These are phyloP conservation scores for Eupithecia pulchellata DNA, from an alignment of 2,888 invertebrate species.

Conservation along the genomic window DNA sequence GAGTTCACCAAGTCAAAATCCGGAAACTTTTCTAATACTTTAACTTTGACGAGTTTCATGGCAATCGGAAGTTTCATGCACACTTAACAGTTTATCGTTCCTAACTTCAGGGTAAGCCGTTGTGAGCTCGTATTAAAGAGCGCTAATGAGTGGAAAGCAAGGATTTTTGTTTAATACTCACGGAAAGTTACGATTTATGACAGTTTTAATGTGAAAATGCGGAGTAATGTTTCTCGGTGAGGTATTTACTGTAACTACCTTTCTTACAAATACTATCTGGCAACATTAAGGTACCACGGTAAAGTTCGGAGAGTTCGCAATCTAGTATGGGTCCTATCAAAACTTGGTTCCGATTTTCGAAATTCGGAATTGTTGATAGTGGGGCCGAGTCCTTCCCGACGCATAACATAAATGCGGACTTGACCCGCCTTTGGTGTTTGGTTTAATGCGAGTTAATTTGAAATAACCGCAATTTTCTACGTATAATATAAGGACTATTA, in stretches of 20 bases:
- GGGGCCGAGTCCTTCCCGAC: neutral
- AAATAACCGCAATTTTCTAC: neutral
- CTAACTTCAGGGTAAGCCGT: slow-evolving; percentile 43
- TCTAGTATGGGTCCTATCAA: neutral
- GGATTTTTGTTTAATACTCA: neutral
- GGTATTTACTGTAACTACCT: neutral
- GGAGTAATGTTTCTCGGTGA: too few relatives aligned
- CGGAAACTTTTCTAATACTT: slow-evolving; percentile 52
- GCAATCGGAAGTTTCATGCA: slow-evolving; percentile 46
- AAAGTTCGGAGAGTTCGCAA: neutral
- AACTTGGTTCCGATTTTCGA: neutral
- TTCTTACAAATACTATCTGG: too few relatives aligned
- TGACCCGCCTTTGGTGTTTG: neutral
- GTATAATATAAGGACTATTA: neutral
- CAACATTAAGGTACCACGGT: neutral
- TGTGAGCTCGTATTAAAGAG: slow-evolving; percentile 44
- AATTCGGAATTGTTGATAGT: neutral
- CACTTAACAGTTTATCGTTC: slow-evolving; percentile 49
- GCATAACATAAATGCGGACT: neutral
- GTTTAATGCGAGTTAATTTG: neutral
- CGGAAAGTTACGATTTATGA: neutral
- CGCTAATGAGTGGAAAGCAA: slow-evolving; percentile 1
- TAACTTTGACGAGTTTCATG: slow-evolving; percentile 34
- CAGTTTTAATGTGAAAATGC: neutral
- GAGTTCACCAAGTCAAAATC: neutral